Base-by-base conservation (phyloP, 2,797 vertebrate species). In the Chiloscyllium punctatum region DNA sequence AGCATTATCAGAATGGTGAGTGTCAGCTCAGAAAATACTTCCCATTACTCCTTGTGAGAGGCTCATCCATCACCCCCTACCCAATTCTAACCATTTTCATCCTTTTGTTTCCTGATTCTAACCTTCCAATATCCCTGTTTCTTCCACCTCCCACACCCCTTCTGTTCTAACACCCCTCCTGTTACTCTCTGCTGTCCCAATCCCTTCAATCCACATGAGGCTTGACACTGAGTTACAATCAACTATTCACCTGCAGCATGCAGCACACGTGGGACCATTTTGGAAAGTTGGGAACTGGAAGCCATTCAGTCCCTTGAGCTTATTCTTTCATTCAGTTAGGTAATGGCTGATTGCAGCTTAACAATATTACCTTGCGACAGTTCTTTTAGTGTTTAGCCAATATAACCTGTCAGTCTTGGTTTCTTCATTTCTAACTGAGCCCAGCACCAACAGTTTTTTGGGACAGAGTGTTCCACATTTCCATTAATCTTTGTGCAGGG, bases 1-100 rank as follows among this genome's bases (percentile, higher is more conserved):
- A 97, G 18, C 98, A 98, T 96, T 97, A 97, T 95, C 91, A 95
- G 66, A 91, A 37, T 21, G 96, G 96, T 96, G 96, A 82, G 96
- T 94, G 53, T 48, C 97, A 97, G 79, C 79, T 96, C 88, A 42
- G 18, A 8, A 21, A 25, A 48, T 25, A 7, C 21, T 0, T 23
- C 82, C 37, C 18, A 13, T 84, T 84, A 23, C 42, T 84, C 37
- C 37, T 33, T 25, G 13, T 30, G 57, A 62, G 57, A 62, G 57
- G 57, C 13, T 0, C 42, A 4, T 21, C 37, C 84, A 53, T 25
- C 51, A 0, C 25, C 30, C 30, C 13, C 87, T 87, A 2, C 30
- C 53, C 25, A 48, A 53, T 53, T 53, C 86, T 51, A 57, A 30
- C 51, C 37, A 51, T 48, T 42, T 9, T 30, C 53, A 16, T 1